A percentile compares a stretch with the other conserved stretches of the same genome.
These are phyloP conservation scores for Coleophora deauratella DNA, from an alignment of 2,888 invertebrate species.

Conservation along the genomic window DNA sequence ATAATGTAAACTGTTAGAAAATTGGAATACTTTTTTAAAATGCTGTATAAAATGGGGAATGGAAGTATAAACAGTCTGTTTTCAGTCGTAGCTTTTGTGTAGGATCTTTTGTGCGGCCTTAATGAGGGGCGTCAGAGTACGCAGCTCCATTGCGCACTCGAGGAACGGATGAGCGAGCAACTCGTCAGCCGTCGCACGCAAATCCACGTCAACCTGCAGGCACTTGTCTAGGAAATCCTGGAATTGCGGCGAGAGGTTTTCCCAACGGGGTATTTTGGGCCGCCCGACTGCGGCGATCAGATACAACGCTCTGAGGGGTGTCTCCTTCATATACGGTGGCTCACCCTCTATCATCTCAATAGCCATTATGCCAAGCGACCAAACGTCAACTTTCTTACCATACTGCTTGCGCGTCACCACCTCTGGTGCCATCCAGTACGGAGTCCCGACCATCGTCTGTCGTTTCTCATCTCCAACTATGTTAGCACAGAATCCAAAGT, in stretches of 20 bases:
- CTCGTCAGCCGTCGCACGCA: conserved; percentile 83
- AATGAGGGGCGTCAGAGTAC: conserved; percentile 90
- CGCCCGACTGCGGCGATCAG: conserved; percentile 96
- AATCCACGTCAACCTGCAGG: conserved; percentile 87
- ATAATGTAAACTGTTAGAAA: conserved; percentile 47
- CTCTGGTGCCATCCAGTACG: conserved; percentile 99
- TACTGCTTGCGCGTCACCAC: conserved; percentile 94
- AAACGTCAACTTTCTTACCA: conserved; percentile 94
- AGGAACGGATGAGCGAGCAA: conserved; percentile 87
- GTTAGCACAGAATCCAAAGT: conserved; percentile 99
- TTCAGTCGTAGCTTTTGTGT: conserved; percentile 73
- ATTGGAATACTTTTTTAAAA: conserved; percentile 28
- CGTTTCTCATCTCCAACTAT: conserved; percentile 94
- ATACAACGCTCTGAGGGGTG: conserved; percentile 93
- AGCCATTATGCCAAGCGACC: conserved; percentile 98
- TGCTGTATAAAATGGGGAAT: conserved; percentile 31
- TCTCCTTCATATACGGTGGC: conserved; percentile 97
- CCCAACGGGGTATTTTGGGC: conserved; percentile 90
- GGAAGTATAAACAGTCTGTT: conserved; percentile 31
- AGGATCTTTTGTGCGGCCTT: conserved; percentile 92
- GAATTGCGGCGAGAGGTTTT: conserved; percentile 82
- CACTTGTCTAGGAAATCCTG: conserved; percentile 91
- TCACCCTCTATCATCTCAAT: conserved; percentile 96
- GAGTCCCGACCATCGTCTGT: conserved; percentile 99
- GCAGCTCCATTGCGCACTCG: conserved; percentile 84